These are phyloP conservation scores for Nannospalax galili DNA, from an alignment of 2,113 vertebrate genomes.

Conservation along the genomic window DNA sequence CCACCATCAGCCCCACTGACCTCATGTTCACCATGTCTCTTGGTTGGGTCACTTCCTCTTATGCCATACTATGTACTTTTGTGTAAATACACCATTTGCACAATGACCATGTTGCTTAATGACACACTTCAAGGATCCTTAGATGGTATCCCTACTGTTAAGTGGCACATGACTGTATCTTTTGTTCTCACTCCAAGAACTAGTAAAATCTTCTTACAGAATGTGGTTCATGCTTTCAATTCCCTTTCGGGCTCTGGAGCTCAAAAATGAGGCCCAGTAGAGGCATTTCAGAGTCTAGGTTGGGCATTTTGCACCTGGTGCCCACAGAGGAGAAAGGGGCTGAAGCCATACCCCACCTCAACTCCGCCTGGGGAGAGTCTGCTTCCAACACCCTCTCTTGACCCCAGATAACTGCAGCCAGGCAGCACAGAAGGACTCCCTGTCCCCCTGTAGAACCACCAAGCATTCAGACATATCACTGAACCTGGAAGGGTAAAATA, in stretches of 20 bases:
- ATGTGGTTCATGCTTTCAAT: neutral
- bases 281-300: neutral
- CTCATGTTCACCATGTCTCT: neutral
- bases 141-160: neutral
- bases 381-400: neutral
- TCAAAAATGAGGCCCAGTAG: neutral
- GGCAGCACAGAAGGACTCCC: neutral
- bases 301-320: no score
- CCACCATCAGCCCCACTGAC: neutral
- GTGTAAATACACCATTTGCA: neutral
- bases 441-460: neutral
- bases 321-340: no score
- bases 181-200: neutral
- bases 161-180: neutral
- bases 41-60: neutral
- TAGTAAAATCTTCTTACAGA: neutral
- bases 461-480: neutral
- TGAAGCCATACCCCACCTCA: neutral
- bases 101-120: neutral
- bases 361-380: neutral
- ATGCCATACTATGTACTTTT: neutral
- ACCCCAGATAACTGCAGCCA: neutral
- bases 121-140: neutral
- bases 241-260: neutral
- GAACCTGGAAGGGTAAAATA: neutral